A percentile compares a stretch with the other conserved stretches of the same genome.
Conservation (phyloP, 2,797 vertebrate species). For the Melanotaenia maccullochi region DNA sequence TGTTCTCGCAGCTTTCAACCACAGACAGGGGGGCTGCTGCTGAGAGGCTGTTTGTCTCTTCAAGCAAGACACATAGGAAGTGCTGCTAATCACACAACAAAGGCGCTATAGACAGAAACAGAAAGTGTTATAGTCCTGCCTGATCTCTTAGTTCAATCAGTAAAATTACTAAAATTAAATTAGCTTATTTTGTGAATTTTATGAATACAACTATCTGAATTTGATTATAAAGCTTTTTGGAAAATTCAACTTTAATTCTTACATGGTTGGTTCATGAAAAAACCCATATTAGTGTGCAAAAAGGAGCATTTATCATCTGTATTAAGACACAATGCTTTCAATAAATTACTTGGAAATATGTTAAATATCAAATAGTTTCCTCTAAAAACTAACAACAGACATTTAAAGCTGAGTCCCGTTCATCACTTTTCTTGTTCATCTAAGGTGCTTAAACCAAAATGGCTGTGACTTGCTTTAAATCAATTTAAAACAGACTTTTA, state of each 20-base stretch:
- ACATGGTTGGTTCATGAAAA: background rate
- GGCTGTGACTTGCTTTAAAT: background rate
- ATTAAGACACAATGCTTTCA: background rate
- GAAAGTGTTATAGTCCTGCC: background rate
- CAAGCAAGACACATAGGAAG: constrained; percentile 26
- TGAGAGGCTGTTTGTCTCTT: constrained; percentile 34
- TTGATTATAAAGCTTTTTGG: background rate
- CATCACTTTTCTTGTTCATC: background rate
- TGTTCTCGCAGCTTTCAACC: constrained; percentile 22
- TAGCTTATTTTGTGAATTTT: background rate
- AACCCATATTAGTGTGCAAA: too few species aligned
- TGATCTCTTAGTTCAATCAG: background rate
- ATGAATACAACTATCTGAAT: background rate
- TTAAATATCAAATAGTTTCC: background rate
- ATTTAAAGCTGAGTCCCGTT: background rate
- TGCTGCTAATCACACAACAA: constrained; percentile 34
- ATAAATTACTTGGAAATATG: background rate
- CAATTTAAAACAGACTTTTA: constrained; percentile 18
- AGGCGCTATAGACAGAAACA: background rate
- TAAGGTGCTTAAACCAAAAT: background rate
- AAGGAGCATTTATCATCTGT: too few species aligned
- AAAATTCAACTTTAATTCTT: background rate
- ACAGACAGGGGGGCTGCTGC: constrained; percentile 22
- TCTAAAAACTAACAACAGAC: background rate
- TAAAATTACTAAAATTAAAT: background rate